These are phyloP conservation scores for Sciurus niger DNA, from an alignment of 2,113 vertebrate genomes.

Conservation along the genomic window DNA sequence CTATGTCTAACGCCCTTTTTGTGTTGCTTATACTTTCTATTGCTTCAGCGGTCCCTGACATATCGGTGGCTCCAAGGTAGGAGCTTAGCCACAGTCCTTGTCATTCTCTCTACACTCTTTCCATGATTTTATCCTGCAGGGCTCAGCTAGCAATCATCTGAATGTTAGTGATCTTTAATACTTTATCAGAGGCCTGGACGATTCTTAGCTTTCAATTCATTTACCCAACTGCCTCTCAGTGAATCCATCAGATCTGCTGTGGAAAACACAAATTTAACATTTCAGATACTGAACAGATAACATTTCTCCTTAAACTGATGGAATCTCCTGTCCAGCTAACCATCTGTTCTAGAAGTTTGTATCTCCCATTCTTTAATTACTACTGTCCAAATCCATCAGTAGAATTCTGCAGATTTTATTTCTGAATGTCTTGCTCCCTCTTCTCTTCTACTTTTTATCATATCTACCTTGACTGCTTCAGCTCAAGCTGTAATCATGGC, in stretches of 20 bases:
- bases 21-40: not conserved
- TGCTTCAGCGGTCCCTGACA: not conserved
- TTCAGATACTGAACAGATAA: not conserved
- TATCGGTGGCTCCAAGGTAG: too few relatives aligned
- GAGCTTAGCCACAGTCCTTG: not conserved
- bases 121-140: not conserved
- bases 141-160: not conserved
- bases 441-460: not conserved
- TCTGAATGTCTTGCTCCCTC: not conserved
- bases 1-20: not conserved
- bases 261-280: not conserved
- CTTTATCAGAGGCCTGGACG: not conserved
- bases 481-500: not conserved
- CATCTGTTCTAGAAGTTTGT: not conserved
- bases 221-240: not conserved
- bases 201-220: not conserved
- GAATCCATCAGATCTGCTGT: not conserved
- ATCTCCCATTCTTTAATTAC: not conserved
- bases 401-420: not conserved
- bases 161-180: not conserved
- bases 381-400: not conserved
- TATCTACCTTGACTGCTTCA: not conserved
- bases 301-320: not conserved
- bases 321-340: not conserved
- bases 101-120: not conserved